Evolutionary conservation across 2,797 vertebrate species (phyloP).

Genomic region (Danio tinwini): DNA sequence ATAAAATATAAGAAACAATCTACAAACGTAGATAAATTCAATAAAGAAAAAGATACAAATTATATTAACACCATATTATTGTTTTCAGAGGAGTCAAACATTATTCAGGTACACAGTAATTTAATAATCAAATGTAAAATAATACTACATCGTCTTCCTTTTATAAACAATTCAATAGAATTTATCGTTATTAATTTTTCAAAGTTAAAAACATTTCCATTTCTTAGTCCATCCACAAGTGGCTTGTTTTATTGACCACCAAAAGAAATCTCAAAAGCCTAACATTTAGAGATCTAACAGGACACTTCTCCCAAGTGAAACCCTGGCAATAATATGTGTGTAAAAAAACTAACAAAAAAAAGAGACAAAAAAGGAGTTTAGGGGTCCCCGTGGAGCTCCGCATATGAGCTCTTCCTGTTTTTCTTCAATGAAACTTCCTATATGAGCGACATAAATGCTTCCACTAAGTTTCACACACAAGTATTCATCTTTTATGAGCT

Average conservation of each 20-base stretch:
- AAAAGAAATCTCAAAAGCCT: not conserved
- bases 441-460: not conserved
- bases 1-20: no score
- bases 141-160: no score
- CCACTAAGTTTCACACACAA: not conserved
- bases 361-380: not conserved
- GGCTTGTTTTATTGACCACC: not conserved
- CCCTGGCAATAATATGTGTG: not conserved
- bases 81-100: no score
- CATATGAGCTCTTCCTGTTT: conserved; percentile 8
- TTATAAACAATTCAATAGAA: no score
- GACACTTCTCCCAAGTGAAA: not conserved
- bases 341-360: no score
- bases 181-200: no score
- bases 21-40: no score
- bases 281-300: conserved; percentile 2
- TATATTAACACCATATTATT: no score
- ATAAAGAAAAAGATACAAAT: no score
- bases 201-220: no score
- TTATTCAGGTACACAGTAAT: no score
- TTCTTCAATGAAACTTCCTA: not conserved
- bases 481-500: conserved; percentile 1
- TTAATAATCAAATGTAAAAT: no score
- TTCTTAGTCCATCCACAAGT: not conserved
- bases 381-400: not conserved